Conservation (phyloP, 2,113 vertebrate genomes). For the Saguinus midas region DNA sequence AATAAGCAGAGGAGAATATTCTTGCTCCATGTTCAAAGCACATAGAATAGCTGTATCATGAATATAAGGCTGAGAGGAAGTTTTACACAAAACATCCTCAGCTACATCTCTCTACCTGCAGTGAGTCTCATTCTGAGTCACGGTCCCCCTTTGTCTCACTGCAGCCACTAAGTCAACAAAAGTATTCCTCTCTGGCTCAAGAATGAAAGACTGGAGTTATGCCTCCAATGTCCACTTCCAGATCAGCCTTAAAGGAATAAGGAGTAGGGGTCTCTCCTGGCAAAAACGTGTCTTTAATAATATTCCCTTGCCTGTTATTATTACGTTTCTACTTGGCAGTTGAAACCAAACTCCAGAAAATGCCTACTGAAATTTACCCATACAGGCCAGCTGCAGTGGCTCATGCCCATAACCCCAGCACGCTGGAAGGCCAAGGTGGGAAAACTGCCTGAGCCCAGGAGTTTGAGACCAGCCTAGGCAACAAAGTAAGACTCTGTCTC, state of each 20-base stretch:
- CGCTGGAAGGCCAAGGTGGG: too few relatives aligned
- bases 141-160: neutral
- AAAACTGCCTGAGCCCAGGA: too few relatives aligned
- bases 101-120: neutral
- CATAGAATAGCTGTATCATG: neutral
- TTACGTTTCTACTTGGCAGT: neutral
- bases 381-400: too few relatives aligned
- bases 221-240: neutral
- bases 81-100: neutral
- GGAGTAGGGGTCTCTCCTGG: neutral
- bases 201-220: neutral
- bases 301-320: neutral
- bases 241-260: neutral
- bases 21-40: neutral
- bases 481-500: too few relatives aligned
- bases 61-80: neutral
- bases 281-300: neutral
- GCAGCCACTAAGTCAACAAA: neutral
- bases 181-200: neutral
- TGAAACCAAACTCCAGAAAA: neutral
- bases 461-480: too few relatives aligned
- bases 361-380: neutral
- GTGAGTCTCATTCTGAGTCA: neutral
- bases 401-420: too few relatives aligned
- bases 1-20: neutral